A percentile compares a stretch with the other conserved stretches of the same genome.
Conservation (phyloP, 2,113 vertebrate genomes). For the Calyptomena viridis region DNA sequence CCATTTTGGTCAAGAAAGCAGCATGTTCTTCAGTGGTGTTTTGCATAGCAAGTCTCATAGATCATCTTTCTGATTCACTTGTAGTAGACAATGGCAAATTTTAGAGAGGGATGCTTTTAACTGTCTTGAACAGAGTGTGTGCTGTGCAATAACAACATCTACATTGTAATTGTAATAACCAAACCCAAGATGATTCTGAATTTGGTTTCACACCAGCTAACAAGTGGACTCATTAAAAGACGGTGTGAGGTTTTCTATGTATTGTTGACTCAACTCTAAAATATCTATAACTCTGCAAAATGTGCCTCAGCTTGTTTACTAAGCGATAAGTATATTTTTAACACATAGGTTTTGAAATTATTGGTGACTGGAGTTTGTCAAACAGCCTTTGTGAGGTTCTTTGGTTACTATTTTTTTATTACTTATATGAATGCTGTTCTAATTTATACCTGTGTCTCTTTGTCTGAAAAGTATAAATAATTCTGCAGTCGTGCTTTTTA, state of each 20-base stretch:
- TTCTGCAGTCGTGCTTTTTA: background rate
- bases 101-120: background rate
- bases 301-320: background rate
- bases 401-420: background rate
- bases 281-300: background rate
- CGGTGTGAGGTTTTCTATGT: background rate
- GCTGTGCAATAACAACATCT: background rate
- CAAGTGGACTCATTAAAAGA: background rate
- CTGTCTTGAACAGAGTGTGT: background rate
- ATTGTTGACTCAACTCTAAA: constrained; percentile 50
- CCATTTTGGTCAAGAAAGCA: background rate
- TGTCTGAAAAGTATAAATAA: background rate
- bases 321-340: background rate
- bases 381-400: background rate
- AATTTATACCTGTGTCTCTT: background rate
- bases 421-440: background rate
- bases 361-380: background rate
- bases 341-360: background rate
- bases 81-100: background rate
- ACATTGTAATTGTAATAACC: background rate
- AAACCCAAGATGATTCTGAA: background rate
- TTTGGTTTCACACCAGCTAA: background rate
- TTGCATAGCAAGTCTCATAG: background rate
- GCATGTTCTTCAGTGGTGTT: background rate
- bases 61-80: background rate